Evolutionary conservation across 2,797 vertebrate genomes (phyloP).

Genomic region (Crax fasciolata): DNA sequence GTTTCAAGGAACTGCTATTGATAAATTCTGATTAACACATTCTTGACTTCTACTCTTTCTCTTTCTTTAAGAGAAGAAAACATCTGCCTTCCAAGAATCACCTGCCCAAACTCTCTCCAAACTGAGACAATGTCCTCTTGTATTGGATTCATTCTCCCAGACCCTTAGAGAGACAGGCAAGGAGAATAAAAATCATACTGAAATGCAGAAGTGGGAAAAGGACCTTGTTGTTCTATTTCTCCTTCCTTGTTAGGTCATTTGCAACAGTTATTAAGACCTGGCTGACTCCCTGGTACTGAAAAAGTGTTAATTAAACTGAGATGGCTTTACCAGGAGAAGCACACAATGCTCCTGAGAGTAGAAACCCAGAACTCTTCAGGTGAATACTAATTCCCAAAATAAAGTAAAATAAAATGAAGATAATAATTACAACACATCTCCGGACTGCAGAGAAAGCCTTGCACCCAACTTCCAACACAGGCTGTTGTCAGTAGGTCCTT

Average conservation of each 20-base stretch:
- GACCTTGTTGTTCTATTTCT: not conserved
- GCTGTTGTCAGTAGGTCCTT: not conserved
- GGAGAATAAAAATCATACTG: not conserved
- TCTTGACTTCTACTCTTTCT: not conserved
- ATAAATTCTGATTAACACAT: not conserved
- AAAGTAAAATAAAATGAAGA: not conserved
- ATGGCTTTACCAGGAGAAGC: not conserved
- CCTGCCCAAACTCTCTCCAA: rapidly evolving
- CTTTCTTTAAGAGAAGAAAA: not conserved
- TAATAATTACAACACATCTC: not conserved
- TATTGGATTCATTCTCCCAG: not conserved
- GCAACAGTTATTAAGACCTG: not conserved
- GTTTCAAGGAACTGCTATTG: not conserved
- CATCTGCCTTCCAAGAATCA: not conserved
- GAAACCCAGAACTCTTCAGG: not conserved
- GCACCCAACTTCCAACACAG: not conserved
- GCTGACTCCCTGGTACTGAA: not conserved
- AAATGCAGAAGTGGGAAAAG: not conserved
- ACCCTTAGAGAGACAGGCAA: not conserved
- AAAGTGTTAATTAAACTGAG: not conserved
- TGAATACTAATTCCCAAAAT: not conserved
- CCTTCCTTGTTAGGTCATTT: not conserved
- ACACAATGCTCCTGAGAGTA: not conserved
- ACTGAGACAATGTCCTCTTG: not conserved
- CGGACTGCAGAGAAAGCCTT: not conserved